phyloP scores from a whole-genome alignment of 2,113 vertebrate genomes.

The Coregonus clupeaformis region DNA sequence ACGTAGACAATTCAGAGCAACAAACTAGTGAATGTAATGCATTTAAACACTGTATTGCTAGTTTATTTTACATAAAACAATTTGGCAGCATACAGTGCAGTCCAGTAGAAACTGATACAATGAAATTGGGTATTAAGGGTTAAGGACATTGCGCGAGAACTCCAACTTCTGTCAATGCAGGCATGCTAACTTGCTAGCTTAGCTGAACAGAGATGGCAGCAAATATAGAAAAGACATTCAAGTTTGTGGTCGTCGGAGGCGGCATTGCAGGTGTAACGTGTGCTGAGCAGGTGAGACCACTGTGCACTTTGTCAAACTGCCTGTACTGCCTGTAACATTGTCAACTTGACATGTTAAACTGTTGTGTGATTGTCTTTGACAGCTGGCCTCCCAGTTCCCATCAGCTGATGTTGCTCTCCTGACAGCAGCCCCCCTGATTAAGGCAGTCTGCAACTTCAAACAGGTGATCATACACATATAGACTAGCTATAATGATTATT shows the following conservation, averaged over 20 bases:
- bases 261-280: slow-evolving; percentile 93
- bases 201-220: slow-evolving; percentile 17
- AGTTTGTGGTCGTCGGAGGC: slow-evolving; percentile 83
- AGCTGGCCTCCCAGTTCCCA: slow-evolving; percentile 86
- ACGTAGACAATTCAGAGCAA: not conserved
- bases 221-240: slow-evolving; percentile 39
- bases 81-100: not conserved
- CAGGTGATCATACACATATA: slow-evolving; percentile 73
- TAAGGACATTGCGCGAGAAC: not conserved
- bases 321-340: not conserved
- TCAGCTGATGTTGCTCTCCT: slow-evolving; percentile 81
- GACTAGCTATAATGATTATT: no score
- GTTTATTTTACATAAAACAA: not conserved
- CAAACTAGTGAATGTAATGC: not conserved
- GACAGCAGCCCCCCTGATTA: slow-evolving; percentile 85
- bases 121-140: not conserved
- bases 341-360: not conserved
- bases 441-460: slow-evolving; percentile 88
- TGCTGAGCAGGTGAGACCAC: slow-evolving; percentile 79
- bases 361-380: slow-evolving; percentile 15
- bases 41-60: not conserved
- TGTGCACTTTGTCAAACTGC: not conserved
- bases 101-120: no score
- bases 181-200: not conserved
- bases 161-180: not conserved